phyloP scores from a whole-genome alignment of 2,113 vertebrate species.

The Harpagus bidentatus region DNA sequence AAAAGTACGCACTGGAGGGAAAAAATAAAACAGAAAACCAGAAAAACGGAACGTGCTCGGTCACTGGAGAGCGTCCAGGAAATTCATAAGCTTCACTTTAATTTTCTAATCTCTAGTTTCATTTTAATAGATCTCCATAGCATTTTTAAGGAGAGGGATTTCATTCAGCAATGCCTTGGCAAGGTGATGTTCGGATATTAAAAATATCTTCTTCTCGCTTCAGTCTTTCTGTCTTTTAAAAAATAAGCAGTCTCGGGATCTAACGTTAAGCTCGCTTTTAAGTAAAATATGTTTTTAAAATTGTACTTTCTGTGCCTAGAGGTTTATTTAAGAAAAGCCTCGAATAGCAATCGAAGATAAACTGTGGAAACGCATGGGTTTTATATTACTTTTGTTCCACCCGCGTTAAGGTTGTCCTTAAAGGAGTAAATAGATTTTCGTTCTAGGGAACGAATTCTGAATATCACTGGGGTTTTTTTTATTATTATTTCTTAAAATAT shows the following conservation, averaged over 20 bases:
- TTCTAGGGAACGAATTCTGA: slow-evolving; percentile 22
- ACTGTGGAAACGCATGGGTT: neutral
- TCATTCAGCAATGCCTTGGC: neutral
- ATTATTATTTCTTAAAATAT: neutral
- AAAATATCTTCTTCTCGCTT: neutral
- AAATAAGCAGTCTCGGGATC: neutral
- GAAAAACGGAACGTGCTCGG: neutral
- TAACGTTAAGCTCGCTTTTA: neutral
- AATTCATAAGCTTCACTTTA: slow-evolving; percentile 10
- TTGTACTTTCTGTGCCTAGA: neutral
- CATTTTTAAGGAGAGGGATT: neutral
- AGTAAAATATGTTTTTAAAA: neutral
- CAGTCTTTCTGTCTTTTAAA: neutral
- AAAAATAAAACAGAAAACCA: neutral
- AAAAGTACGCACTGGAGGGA: neutral
- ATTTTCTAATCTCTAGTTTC: slow-evolving; percentile 25
- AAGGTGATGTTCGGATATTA: slow-evolving; percentile 19
- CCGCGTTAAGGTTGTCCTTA: neutral
- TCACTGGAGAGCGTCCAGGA: neutral
- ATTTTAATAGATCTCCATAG: slow-evolving; percentile 39
- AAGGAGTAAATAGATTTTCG: neutral
- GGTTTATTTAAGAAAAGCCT: neutral
- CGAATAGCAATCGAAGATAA: neutral
- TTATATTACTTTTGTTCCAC: slow-evolving; percentile 5
- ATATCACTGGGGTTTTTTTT: neutral